A percentile compares a stretch with the other conserved stretches of the same genome.
Evolutionary conservation across 1,140 invertebrate species (phyloP).

Genomic region (Ridgeia piscesae): DNA sequence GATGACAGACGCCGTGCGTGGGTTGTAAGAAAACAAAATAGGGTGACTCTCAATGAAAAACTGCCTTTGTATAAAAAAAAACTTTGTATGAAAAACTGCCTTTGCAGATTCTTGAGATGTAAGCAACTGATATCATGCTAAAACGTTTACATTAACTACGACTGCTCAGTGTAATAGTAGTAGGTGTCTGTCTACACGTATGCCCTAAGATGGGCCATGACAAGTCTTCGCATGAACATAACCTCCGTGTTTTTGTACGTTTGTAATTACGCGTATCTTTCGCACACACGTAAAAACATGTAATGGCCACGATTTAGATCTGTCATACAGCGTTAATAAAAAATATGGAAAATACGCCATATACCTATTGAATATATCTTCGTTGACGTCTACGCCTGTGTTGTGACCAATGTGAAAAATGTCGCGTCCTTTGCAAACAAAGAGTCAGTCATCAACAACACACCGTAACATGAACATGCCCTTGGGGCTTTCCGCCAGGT

Average conservation of each 20-base stretch:
- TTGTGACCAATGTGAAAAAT: background rate
- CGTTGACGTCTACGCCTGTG: background rate
- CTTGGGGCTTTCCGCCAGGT: background rate
- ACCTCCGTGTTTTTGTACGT: background rate
- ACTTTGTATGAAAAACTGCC: too few relatives aligned
- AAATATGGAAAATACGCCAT: background rate
- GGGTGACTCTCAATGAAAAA: background rate
- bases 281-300: background rate
- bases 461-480: background rate
- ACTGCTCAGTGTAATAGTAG: too few relatives aligned
- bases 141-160: too few relatives aligned
- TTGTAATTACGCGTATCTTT: background rate
- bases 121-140: too few relatives aligned
- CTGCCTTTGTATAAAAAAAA: too few relatives aligned
- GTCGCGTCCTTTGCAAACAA: background rate
- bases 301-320: background rate
- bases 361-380: background rate
- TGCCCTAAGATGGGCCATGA: too few relatives aligned
- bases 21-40: too few relatives aligned
- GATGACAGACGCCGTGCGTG: background rate
- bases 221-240: background rate
- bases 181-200: too few relatives aligned
- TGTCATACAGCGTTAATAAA: background rate
- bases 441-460: background rate
- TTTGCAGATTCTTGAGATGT: too few relatives aligned